These are phyloP conservation scores for Cyclophora albipunctata DNA, from an alignment of 2,888 invertebrate genomes.

Conservation along the genomic window DNA sequence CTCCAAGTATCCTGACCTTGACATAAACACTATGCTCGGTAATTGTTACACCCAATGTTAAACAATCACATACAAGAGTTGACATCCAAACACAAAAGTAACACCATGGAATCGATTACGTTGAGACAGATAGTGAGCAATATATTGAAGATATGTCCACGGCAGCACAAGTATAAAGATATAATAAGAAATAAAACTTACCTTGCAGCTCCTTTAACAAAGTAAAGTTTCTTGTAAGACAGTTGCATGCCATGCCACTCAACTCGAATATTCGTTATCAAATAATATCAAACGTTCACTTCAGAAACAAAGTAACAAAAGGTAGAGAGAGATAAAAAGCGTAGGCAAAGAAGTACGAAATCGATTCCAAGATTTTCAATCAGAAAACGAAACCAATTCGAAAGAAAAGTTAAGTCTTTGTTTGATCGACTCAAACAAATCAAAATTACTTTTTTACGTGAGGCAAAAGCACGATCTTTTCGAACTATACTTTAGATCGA, in stretches of 20 bases:
- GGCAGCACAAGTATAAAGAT: slow-evolving; percentile 21
- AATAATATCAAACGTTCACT: slow-evolving; percentile 12
- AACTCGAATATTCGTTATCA: slow-evolving; percentile 18
- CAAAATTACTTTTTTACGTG: slow-evolving; percentile 2
- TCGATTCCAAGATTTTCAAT: slow-evolving; percentile 60
- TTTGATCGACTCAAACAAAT: not conserved
- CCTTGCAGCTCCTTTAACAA: slow-evolving; percentile 39
- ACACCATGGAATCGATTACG: slow-evolving; percentile 69
- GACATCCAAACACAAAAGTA: slow-evolving; percentile 36
- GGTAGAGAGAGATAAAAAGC: slow-evolving; percentile 26
- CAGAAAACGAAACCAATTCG: slow-evolving; percentile 16
- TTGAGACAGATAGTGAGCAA: slow-evolving; percentile 25
- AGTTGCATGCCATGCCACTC: slow-evolving; percentile 54
- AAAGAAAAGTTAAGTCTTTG: slow-evolving; percentile 14
- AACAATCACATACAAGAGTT: slow-evolving; percentile 15
- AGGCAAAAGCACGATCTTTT: slow-evolving; percentile 19
- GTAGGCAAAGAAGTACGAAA: slow-evolving; percentile 48
- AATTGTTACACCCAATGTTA: slow-evolving; percentile 1
- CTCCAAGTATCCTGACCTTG: slow-evolving; percentile 65
- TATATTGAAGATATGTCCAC: slow-evolving; percentile 22
- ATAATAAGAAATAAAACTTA: slow-evolving; percentile 46
- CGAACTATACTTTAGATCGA: slow-evolving; percentile 4
- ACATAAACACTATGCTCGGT: slow-evolving; percentile 9
- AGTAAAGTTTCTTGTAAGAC: slow-evolving; percentile 17
- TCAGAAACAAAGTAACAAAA: slow-evolving; percentile 20